Evolutionary conservation across 2,113 vertebrate species (phyloP).

Genomic region (Suricata suricatta): DNA sequence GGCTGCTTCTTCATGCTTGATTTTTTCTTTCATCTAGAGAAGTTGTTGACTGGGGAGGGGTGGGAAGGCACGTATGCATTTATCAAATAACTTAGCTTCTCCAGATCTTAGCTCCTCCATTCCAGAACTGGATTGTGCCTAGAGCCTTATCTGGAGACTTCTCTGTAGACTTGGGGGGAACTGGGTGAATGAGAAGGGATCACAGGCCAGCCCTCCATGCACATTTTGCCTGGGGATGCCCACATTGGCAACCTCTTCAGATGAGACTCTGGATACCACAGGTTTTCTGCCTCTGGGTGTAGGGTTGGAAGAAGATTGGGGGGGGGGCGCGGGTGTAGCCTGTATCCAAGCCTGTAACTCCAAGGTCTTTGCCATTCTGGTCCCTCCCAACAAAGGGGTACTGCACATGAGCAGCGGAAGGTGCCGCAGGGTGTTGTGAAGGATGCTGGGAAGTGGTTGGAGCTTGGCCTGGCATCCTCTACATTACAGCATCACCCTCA

Average conservation of each 20-base stretch:
- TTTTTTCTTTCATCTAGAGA: neutral
- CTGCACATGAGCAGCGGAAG: neutral
- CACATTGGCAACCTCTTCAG: neutral
- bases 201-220: rapidly evolving
- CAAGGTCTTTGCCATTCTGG: neutral
- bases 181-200: neutral
- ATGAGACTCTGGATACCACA: neutral
- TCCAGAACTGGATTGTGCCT: neutral
- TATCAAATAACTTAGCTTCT: neutral
- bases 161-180: neutral
- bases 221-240: neutral
- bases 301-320: neutral
- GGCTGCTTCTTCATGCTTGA: neutral
- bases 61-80: neutral
- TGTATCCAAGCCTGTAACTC: too few species aligned
- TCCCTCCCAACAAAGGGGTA: neutral
- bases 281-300: neutral
- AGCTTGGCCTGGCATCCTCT: too few species aligned
- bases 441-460: neutral
- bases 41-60: neutral
- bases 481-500: neutral
- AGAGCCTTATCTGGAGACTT: neutral
- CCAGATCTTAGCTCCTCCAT: neutral
- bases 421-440: too few species aligned
- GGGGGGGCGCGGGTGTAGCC: neutral